Evolutionary conservation across 1,140 invertebrate species (phyloP).

Genomic region (Drosophila setifemur): DNA sequence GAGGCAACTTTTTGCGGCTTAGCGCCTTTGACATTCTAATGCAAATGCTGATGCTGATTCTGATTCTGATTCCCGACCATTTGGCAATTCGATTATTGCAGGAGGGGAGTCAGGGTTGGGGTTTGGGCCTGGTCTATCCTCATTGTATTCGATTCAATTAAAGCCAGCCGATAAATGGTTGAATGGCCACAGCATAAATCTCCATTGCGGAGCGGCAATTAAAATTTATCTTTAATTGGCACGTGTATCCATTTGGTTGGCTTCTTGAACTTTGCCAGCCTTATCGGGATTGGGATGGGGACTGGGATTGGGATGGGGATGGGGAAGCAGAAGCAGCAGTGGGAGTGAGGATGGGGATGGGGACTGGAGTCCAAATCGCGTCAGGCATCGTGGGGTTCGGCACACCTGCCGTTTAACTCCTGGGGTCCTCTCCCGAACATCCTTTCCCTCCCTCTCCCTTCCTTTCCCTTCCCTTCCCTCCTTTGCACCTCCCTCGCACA

Average conservation of each 20-base stretch:
- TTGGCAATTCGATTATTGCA: slow-evolving; percentile 29
- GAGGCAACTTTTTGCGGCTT: slow-evolving; percentile 57
- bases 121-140: not conserved
- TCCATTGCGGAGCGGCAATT: slow-evolving; percentile 69
- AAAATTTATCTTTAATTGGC: slow-evolving; percentile 78
- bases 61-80: slow-evolving; percentile 39
- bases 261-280: slow-evolving; percentile 62
- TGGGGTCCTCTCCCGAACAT: not conserved
- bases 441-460: too few relatives aligned
- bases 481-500: too few relatives aligned
- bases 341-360: not conserved
- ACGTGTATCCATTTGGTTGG: slow-evolving; percentile 33
- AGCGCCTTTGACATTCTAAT: slow-evolving; percentile 38
- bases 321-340: too few relatives aligned
- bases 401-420: slow-evolving; percentile 68
- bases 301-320: not conserved
- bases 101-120: not conserved
- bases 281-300: slow-evolving; percentile 61
- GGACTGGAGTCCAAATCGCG: slow-evolving; percentile 45
- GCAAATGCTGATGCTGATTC: slow-evolving; percentile 48
- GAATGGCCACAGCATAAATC: slow-evolving; percentile 62
- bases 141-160: slow-evolving; percentile 46
- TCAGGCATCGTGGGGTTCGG: slow-evolving; percentile 43
- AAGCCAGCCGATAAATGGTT: slow-evolving; percentile 25
- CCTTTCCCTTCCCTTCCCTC: too few relatives aligned